Base-by-base conservation (phyloP, 2,113 vertebrate species). In the Rhabdomys dilectus region DNA sequence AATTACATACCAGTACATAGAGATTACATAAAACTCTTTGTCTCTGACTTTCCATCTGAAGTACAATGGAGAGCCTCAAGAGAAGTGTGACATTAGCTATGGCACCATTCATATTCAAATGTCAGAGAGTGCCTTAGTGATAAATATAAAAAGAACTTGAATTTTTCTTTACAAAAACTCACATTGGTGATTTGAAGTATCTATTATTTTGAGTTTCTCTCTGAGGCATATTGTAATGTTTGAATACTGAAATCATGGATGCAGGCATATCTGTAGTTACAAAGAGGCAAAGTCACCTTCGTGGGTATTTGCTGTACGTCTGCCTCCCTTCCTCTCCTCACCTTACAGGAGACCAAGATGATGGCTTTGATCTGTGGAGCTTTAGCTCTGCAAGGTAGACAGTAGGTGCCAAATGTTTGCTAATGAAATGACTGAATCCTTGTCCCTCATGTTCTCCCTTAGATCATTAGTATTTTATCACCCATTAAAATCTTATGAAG, bases 91-190 rank as follows among this genome's bases (percentile, higher is more conserved):
- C 48, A 73, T 93, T 45, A 88, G 36, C 89, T 88, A 68, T 5
- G 68, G 89, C 48, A 76, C 1, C 22, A 72, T 92, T 66, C 89
- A 19, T 39, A 91, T 96, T 56, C 26, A 75, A 88, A 70, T 84
- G n/a, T 31, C 39, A 21, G 16, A 53, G 94, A 90, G 48, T 39
- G 3, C 29, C 70, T 81, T 88, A 76, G 34, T 58, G 58, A 84
- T 64, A 60, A 96, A 66, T 91, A 56, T 56, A 51, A 95, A 89
- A 72, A 19, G 22, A 81, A 60, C 26, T 29, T 60, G 24, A 42
- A 29, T 45, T 89, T 93, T 64, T 66, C 94, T 45, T 93, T 39
- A n/a, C 75, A 53, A 78, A 97, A 89, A 56, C 15, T 19, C 36
- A 70, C 13, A 34, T 68, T 6, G 10, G 12, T 75, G 36, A 62